These are phyloP conservation scores for Scaptodrosophila latifasciaeformis DNA, from an alignment of 2,888 invertebrate species.

Conservation along the genomic window DNA sequence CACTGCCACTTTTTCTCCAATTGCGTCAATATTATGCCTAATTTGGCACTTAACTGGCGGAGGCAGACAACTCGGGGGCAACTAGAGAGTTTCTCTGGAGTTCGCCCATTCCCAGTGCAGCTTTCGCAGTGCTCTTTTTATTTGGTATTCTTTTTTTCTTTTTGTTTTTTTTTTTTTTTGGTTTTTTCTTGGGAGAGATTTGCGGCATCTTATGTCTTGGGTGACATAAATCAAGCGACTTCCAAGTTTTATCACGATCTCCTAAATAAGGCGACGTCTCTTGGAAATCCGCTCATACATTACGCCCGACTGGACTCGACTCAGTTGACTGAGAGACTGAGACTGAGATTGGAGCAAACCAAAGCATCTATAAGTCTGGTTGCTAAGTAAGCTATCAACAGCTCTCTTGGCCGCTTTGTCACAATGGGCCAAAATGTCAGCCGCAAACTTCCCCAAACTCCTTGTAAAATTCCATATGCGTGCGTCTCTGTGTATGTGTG, in stretches of 20 bases:
- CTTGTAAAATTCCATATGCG: too few species aligned
- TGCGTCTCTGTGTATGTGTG: not conserved
- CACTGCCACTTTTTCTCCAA: slow-evolving; percentile 34
- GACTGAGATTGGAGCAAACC: too few species aligned
- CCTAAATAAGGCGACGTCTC: slow-evolving; percentile 72
- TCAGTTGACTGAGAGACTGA: too few species aligned
- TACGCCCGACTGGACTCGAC: slow-evolving; percentile 30
- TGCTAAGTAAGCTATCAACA: slow-evolving; percentile 73
- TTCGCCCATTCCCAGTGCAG: not conserved
- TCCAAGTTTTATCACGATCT: slow-evolving; percentile 75
- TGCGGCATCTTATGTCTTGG: slow-evolving; percentile 37
- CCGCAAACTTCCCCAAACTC: too few species aligned
- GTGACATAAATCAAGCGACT: slow-evolving; percentile 74
- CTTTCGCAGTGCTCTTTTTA: slow-evolving; percentile 5
- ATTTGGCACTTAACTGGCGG: slow-evolving; percentile 62
- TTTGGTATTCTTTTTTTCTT: not conserved
- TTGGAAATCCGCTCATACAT: slow-evolving; percentile 66
- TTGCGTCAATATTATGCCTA: slow-evolving; percentile 66
- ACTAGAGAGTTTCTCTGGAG: slow-evolving; percentile 2
- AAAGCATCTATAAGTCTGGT: too few species aligned
- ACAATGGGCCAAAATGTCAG: slow-evolving; percentile 60
- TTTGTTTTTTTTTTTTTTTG: not conserved
- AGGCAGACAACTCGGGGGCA: slow-evolving; percentile 12
- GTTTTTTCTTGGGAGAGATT: slow-evolving; percentile 22
- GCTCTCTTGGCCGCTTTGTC: slow-evolving; percentile 36